A percentile compares a stretch with the other conserved stretches of the same genome.
phyloP scores from a whole-genome alignment of 2,797 vertebrate species.

The Falco peregrinus region DNA sequence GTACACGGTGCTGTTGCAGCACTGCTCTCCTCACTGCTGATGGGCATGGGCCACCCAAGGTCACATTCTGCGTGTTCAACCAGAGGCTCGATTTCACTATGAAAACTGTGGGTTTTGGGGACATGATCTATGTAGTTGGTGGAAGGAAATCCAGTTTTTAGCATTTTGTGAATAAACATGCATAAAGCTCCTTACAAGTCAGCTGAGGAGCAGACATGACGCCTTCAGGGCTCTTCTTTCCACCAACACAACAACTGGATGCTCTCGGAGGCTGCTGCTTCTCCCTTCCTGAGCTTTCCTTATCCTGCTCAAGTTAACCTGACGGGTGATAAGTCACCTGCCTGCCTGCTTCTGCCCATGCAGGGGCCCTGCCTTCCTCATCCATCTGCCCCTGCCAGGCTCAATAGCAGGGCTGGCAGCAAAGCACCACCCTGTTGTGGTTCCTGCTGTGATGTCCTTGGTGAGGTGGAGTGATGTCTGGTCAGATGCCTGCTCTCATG shows the following conservation, averaged over 20 bases:
- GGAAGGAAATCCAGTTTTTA: neutral
- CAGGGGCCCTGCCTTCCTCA: neutral
- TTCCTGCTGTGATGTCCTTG: neutral
- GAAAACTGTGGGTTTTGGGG: neutral
- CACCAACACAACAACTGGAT: neutral
- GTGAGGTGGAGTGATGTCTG: neutral
- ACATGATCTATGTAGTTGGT: neutral
- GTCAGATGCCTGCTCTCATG: neutral
- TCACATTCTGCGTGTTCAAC: neutral
- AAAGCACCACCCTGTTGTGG: neutral
- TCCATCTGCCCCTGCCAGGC: rapidly evolving
- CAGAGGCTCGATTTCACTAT: neutral
- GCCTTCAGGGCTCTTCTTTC: neutral
- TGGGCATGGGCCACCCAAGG: neutral
- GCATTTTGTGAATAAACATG: neutral
- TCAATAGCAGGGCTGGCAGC: neutral
- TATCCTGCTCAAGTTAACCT: neutral
- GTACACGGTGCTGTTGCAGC: neutral
- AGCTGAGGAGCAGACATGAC: neutral
- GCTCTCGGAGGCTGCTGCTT: neutral
- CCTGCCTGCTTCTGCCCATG: neutral
- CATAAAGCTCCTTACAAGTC: neutral
- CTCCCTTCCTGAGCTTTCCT: neutral
- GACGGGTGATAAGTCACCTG: too few species aligned
- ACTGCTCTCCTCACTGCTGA: neutral